A percentile compares a stretch with the other conserved stretches of the same genome.
Evolutionary conservation across 2,113 vertebrate species (phyloP).

Genomic region (Pachypanchax playfairii): DNA sequence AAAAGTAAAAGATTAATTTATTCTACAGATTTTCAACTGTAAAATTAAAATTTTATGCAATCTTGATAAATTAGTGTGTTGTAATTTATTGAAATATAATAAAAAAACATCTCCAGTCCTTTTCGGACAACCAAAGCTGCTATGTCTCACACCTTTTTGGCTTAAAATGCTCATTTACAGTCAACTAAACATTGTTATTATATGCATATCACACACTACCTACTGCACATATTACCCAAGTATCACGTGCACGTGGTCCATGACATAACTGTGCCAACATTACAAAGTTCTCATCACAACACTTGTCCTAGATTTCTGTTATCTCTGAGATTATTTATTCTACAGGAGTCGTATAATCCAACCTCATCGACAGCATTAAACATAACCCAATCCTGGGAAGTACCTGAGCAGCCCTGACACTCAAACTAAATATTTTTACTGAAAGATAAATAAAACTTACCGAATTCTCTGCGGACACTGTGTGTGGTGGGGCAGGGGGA

Average conservation of each 20-base stretch:
- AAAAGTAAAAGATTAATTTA: no score
- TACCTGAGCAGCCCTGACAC: background rate
- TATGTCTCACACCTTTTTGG: background rate
- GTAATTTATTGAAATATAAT: no score
- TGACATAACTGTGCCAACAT: conserved; percentile 1
- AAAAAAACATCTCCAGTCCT: no score
- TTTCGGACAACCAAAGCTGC: background rate
- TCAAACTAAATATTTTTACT: background rate
- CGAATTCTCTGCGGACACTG: background rate
- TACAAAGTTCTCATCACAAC: conserved; percentile 7
- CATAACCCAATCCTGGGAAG: conserved; percentile 13
- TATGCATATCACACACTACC: no score
- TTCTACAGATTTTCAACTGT: no score
- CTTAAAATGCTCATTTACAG: no score
- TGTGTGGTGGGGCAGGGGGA: no score
- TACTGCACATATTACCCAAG: no score
- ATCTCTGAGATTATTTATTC: background rate
- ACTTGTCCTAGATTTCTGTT: background rate
- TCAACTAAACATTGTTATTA: no score
- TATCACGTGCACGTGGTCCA: no score
- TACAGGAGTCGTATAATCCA: background rate
- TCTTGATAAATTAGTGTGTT: background rate
- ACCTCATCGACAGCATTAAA: conserved; percentile 27
- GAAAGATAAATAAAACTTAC: conserved; percentile 24
- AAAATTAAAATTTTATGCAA: no score